Conservation (phyloP, 2,113 vertebrate genomes). For the Promerops cafer region DNA sequence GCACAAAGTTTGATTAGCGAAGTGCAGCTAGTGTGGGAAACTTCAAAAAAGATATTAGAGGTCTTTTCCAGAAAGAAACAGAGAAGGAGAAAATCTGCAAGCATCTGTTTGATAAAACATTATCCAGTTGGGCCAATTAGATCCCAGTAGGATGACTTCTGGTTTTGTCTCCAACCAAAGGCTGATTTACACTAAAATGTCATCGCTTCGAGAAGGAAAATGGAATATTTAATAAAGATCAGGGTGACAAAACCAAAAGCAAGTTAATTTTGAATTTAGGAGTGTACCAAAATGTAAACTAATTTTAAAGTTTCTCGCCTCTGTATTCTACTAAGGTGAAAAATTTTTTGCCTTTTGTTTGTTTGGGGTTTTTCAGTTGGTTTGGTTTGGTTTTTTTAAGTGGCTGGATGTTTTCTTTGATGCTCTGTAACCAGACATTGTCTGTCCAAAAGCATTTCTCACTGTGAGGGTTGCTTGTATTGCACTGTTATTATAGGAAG, state of each 20-base stretch:
- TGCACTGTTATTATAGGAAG: background rate
- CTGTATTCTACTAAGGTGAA: conserved; percentile 51
- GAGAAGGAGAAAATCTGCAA: conserved; percentile 42
- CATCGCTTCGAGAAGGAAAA: conserved; percentile 57
- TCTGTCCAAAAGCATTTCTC: background rate
- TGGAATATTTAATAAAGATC: conserved; percentile 68
- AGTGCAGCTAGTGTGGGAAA: background rate
- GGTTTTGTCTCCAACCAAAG: conserved; percentile 32
- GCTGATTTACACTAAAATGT: conserved; percentile 56
- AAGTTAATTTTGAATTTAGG: conserved; percentile 64
- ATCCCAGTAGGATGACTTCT: conserved; percentile 64
- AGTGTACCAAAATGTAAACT: conserved; percentile 60
- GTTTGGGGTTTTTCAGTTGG: accelerated
- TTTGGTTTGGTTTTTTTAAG: background rate
- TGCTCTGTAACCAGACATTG: background rate
- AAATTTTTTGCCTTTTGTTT: background rate
- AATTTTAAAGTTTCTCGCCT: conserved; percentile 58
- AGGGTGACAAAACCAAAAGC: conserved; percentile 46
- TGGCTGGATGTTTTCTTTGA: background rate
- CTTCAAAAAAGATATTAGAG: conserved; percentile 24
- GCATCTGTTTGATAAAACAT: conserved; percentile 62
- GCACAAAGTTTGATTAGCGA: background rate
- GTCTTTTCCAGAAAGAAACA: conserved; percentile 33
- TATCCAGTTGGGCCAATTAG: conserved; percentile 74
- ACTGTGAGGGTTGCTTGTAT: background rate